Evolutionary conservation across 2,888 invertebrate genomes (phyloP).

Genomic region (Conchocele bisecta): DNA sequence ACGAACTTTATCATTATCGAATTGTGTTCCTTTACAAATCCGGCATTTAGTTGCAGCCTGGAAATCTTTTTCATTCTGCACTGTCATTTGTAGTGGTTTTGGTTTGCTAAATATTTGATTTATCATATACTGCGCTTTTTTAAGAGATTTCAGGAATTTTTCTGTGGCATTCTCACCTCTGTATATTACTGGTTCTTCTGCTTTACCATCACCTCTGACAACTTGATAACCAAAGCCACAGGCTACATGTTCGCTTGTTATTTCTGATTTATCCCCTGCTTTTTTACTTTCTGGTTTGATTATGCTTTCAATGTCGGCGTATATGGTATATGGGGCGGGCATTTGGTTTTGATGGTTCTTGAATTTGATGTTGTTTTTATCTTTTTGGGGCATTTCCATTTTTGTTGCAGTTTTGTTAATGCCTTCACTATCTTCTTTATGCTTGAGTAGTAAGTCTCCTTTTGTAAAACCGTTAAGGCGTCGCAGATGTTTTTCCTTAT

Average conservation of each 20-base stretch:
- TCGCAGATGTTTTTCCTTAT: neutral
- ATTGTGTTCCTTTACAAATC: conserved; percentile 21
- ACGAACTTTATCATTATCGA: conserved; percentile 15
- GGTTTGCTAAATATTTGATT: conserved; percentile 15
- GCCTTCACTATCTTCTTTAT: conserved; percentile 33
- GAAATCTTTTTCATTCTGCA: conserved; percentile 14
- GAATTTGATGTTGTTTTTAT: too few relatives aligned
- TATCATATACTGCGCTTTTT: conserved; percentile 19
- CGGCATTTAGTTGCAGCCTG: conserved; percentile 19
- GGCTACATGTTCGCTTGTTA: conserved; percentile 20
- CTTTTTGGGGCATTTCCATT: conserved; percentile 24
- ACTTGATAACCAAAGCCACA: conserved; percentile 35
- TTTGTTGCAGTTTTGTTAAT: conserved; percentile 35
- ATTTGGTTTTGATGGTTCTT: conserved; percentile 24
- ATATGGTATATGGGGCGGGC: too few relatives aligned
- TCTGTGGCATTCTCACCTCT: conserved; percentile 14
- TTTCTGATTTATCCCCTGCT: conserved; percentile 24
- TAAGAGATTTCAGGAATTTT: conserved; percentile 10
- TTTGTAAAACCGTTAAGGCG: conserved; percentile 21
- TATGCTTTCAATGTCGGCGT: too few relatives aligned
- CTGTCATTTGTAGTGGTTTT: conserved; percentile 23
- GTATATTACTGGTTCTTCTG: conserved; percentile 16
- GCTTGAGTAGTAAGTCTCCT: conserved; percentile 7
- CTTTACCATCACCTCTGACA: conserved; percentile 24
- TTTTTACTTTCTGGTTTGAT: too few relatives aligned